phyloP scores from a whole-genome alignment of 92 coral and sea anemone genomes.

The Phymanthus crucifer region DNA sequence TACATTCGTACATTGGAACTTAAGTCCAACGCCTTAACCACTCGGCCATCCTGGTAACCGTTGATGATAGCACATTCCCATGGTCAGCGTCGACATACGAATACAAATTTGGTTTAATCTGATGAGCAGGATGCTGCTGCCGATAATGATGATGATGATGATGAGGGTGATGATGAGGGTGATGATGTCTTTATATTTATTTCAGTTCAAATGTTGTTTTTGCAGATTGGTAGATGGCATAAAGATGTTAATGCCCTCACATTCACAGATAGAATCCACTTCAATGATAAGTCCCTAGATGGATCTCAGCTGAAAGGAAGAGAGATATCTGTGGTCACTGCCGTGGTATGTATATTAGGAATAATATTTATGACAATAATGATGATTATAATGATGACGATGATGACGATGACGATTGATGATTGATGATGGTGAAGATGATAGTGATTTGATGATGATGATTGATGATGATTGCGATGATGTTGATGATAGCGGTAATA shows the following conservation, averaged over 20 bases:
- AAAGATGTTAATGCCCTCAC: not conserved
- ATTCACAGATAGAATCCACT: not conserved
- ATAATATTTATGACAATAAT: too few relatives aligned
- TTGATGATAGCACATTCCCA: too few relatives aligned
- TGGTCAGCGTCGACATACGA: too few relatives aligned
- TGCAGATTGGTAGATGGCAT: conserved; percentile 10
- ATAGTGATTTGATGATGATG: too few relatives aligned
- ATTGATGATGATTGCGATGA: too few relatives aligned
- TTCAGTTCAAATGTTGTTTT: not conserved
- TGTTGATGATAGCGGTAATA: too few relatives aligned
- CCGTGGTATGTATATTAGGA: not conserved
- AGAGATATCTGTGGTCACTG: conserved; percentile 1
- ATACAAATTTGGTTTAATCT: too few relatives aligned
- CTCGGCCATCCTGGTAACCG: conserved; percentile 99
- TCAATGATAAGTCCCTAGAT: not conserved
- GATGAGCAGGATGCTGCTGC: not conserved
- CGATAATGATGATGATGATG: not conserved
- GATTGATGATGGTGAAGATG: too few relatives aligned
- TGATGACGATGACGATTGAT: too few relatives aligned
- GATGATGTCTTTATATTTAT: not conserved
- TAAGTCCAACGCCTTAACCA: conserved; percentile 99
- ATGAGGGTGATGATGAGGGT: not conserved
- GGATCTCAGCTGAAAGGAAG: not conserved
- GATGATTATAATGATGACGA: too few relatives aligned
- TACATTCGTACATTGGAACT: conserved; percentile 99